A percentile compares a stretch with the other conserved stretches of the same genome.
Conservation (phyloP, 2,113 vertebrate genomes). For the Spea bombifrons region DNA sequence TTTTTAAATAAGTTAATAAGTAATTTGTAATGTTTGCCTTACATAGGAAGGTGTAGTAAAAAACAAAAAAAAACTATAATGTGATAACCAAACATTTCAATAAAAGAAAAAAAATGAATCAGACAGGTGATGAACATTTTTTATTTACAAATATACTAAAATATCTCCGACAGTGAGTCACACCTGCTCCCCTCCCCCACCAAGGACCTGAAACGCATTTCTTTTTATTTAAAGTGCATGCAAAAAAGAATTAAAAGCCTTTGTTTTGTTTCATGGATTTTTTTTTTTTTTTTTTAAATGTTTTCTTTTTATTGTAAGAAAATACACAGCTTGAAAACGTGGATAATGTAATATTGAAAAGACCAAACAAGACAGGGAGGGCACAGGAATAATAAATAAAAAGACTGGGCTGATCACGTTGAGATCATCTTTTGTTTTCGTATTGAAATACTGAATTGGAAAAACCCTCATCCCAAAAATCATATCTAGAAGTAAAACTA, state of each 20-base stretch:
- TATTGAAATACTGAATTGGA: slow-evolving; percentile 71
- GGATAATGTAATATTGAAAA: slow-evolving; percentile 83
- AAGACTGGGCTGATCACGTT: slow-evolving; percentile 67
- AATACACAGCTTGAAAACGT: slow-evolving; percentile 92
- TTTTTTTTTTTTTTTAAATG: slow-evolving; percentile 51
- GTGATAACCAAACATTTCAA: background rate
- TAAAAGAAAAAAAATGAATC: slow-evolving; percentile 65
- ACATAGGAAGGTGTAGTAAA: too few relatives aligned
- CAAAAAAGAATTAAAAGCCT: slow-evolving; percentile 93
- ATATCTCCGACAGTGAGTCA: slow-evolving; percentile 91
- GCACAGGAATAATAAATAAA: slow-evolving; percentile 56
- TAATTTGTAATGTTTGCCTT: too few relatives aligned
- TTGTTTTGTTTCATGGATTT: slow-evolving; percentile 62
- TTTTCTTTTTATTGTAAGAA: slow-evolving; percentile 93
- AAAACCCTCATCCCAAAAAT: slow-evolving; percentile 46
- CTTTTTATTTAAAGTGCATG: slow-evolving; percentile 91
- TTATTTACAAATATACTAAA: slow-evolving; percentile 99
- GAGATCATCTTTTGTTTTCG: slow-evolving; percentile 9
- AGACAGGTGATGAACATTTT: slow-evolving; percentile 85
- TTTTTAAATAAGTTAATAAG: too few relatives aligned
- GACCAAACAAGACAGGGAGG: slow-evolving; percentile 64
- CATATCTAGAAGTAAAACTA: slow-evolving; percentile 2
- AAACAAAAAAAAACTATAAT: too few relatives aligned
- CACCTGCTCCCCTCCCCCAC: slow-evolving; percentile 40
- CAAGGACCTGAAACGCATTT: slow-evolving; percentile 76